A percentile compares a stretch with the other conserved stretches of the same genome.
phyloP scores from a whole-genome alignment of 2,888 invertebrate genomes.

The Aricia artaxerxes region DNA sequence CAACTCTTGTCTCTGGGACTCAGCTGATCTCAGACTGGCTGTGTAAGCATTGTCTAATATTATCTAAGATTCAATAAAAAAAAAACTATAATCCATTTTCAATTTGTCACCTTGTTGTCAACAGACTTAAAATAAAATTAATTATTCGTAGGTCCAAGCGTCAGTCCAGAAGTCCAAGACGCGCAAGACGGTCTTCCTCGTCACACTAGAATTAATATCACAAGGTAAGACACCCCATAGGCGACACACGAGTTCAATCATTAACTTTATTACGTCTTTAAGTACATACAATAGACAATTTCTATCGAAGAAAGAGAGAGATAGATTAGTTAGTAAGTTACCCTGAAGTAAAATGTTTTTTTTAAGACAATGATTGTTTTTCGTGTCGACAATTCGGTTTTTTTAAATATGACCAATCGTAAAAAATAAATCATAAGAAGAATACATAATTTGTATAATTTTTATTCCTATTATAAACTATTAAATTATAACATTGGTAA shows the following conservation, averaged over 20 bases:
- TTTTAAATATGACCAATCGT: not conserved
- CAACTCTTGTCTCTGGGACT: no score
- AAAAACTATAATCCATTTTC: no score
- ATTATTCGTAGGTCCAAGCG: constrained; percentile 25
- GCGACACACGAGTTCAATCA: constrained; percentile 1
- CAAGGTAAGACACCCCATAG: constrained; percentile 13
- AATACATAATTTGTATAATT: not conserved
- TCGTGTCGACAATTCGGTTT: constrained; percentile 4
- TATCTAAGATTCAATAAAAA: no score
- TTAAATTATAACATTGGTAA: not conserved
- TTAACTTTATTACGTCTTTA: not conserved
- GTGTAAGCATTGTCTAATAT: no score
- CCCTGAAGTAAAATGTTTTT: not conserved
- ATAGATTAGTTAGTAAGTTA: not conserved
- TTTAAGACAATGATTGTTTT: not conserved
- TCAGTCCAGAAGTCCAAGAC: constrained; percentile 37
- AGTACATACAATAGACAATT: not conserved
- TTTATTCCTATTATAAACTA: not conserved
- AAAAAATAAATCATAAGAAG: not conserved
- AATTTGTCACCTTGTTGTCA: no score
- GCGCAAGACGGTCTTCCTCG: constrained; percentile 34
- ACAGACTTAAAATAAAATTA: not conserved
- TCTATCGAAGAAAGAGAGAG: not conserved
- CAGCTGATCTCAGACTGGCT: no score
- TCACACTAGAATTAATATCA: constrained; percentile 30